A percentile compares a stretch with the other conserved stretches of the same genome.
These are phyloP conservation scores for Copidosoma floridanum DNA, from an alignment of 1,140 invertebrate species.

Conservation along the genomic window DNA sequence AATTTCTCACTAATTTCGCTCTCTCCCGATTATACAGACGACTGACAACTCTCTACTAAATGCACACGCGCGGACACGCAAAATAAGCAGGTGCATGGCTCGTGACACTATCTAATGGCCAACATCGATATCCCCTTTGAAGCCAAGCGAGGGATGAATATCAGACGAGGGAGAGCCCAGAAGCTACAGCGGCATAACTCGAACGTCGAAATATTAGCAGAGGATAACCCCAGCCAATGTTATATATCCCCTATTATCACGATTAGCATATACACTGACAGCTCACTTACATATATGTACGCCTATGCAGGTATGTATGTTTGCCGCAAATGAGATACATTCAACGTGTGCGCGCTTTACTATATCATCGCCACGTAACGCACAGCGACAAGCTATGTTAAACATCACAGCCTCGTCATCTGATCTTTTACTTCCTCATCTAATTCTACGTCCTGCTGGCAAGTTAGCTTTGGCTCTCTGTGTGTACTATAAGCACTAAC, in stretches of 20 bases:
- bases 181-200: no score
- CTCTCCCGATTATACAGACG: no score
- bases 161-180: background rate
- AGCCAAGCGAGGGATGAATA: background rate
- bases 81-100: constrained; percentile 13
- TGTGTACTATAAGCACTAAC: no score
- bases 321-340: no score
- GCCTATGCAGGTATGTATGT: background rate
- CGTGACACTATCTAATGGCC: constrained; percentile 25
- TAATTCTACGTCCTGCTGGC: no score
- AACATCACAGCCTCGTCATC: background rate
- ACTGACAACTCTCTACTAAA: no score
- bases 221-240: no score
- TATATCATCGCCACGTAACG: background rate
- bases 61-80: background rate
- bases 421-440: no score
- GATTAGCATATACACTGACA: constrained; percentile 26
- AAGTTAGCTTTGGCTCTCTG: no score
- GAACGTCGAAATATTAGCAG: constrained; percentile 12
- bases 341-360: background rate
- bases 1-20: constrained; percentile 24
- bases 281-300: background rate
- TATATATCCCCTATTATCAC: constrained; percentile 17
- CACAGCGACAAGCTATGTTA: constrained; percentile 3
- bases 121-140: constrained; percentile 16